Conservation (phyloP, 2,113 vertebrate genomes). For the Ondatra zibethicus region DNA sequence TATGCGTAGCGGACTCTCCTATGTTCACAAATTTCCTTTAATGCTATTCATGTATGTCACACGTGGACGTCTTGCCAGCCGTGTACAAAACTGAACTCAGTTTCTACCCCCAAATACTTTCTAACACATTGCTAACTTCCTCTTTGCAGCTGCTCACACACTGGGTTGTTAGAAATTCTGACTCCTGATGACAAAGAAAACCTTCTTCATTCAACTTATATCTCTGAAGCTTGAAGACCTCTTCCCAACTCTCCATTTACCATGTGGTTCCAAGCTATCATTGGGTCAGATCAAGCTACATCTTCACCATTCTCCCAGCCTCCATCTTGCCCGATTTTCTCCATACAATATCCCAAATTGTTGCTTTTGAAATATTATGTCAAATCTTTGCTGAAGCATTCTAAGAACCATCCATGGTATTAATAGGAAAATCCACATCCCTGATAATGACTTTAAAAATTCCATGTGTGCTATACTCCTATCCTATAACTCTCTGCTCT, state of each 20-base stretch:
- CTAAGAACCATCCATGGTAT: neutral
- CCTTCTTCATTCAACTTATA: neutral
- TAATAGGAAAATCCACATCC: neutral
- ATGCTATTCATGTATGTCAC: neutral
- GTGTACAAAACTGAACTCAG: neutral
- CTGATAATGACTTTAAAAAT: neutral
- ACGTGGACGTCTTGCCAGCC: neutral
- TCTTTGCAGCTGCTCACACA: neutral
- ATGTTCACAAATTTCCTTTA: neutral
- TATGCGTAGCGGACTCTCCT: neutral
- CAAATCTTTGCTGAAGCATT: neutral
- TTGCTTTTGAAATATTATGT: neutral
- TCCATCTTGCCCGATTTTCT: neutral
- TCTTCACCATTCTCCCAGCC: neutral
- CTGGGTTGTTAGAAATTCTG: neutral
- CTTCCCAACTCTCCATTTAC: too few species aligned
- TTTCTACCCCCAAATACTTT: neutral
- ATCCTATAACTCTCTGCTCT: neutral
- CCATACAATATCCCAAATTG: neutral
- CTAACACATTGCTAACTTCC: neutral
- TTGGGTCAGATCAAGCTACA: neutral
- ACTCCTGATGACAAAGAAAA: neutral
- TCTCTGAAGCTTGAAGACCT: neutral
- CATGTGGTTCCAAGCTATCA: neutral
- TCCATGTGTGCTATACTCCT: fast-evolving